Evolutionary conservation across 2,113 vertebrate genomes (phyloP).

Genomic region (Lepus europaeus): DNA sequence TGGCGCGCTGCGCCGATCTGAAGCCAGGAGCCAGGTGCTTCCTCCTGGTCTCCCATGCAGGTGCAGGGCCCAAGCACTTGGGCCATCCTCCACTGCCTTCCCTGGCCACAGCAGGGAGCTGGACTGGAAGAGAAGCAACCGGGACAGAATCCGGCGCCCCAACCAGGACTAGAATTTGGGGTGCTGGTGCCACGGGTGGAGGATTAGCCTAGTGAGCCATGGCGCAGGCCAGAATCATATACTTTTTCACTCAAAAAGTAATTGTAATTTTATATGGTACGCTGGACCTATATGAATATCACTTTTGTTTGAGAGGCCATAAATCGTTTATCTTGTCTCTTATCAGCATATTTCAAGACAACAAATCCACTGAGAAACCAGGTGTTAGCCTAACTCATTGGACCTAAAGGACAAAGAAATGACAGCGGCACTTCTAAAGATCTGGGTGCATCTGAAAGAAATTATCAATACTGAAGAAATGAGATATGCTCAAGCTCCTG

Average conservation of each 20-base stretch:
- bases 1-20: no score
- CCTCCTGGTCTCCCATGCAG: no score
- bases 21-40: no score
- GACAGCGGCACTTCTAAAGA: not conserved
- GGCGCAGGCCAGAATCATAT: not conserved
- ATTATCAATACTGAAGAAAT: not conserved
- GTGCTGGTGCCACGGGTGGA: no score
- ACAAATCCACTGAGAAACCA: not conserved
- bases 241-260: constrained; percentile 6
- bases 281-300: not conserved
- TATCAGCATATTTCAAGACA: not conserved
- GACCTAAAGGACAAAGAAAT: not conserved
- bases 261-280: constrained; percentile 10
- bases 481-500: not conserved
- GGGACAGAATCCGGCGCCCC: no score
- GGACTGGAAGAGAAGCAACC: no score
- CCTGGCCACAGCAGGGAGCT: no score
- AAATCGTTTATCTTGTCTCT: not conserved
- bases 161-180: no score
- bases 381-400: not conserved
- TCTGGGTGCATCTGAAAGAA: not conserved
- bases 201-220: no score
- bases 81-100: no score
- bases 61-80: no score
- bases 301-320: not conserved